Conservation (phyloP, 2,113 vertebrate species). For the Coturnix japonica region DNA sequence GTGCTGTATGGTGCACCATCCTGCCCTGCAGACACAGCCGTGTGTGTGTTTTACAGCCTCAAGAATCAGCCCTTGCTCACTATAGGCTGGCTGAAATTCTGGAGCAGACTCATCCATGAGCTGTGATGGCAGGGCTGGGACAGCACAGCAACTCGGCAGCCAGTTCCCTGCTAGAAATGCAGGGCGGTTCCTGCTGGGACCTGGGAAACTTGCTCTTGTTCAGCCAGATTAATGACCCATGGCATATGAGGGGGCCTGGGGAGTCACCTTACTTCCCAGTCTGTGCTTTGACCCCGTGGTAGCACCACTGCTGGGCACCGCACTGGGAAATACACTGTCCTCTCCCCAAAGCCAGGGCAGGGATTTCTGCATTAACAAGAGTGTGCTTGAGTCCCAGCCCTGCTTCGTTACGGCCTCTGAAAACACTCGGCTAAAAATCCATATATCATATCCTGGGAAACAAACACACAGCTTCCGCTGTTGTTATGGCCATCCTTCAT, state of each 20-base stretch:
- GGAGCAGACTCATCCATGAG: rapidly evolving
- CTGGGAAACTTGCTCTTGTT: not conserved
- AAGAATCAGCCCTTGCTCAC: not conserved
- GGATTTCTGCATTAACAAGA: not conserved
- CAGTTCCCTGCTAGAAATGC: not conserved
- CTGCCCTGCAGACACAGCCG: not conserved
- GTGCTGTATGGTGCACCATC: rapidly evolving
- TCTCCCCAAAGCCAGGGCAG: not conserved
- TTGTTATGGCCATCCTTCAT: not conserved
- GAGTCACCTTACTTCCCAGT: not conserved
- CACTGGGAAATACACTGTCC: not conserved
- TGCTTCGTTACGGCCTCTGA: not conserved
- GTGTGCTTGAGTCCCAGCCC: not conserved
- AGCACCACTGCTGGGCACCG: not conserved
- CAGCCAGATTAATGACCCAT: not conserved
- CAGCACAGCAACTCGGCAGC: not conserved
- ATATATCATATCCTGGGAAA: not conserved
- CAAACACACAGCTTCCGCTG: not conserved
- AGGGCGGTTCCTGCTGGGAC: not conserved
- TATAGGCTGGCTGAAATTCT: constrained; percentile 15
- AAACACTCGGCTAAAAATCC: not conserved
- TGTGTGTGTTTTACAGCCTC: not conserved
- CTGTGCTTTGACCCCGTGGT: not conserved
- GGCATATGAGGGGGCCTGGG: not conserved
- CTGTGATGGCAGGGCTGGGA: rapidly evolving